Conservation (phyloP, 2,113 vertebrate genomes). For the Calypte anna region DNA sequence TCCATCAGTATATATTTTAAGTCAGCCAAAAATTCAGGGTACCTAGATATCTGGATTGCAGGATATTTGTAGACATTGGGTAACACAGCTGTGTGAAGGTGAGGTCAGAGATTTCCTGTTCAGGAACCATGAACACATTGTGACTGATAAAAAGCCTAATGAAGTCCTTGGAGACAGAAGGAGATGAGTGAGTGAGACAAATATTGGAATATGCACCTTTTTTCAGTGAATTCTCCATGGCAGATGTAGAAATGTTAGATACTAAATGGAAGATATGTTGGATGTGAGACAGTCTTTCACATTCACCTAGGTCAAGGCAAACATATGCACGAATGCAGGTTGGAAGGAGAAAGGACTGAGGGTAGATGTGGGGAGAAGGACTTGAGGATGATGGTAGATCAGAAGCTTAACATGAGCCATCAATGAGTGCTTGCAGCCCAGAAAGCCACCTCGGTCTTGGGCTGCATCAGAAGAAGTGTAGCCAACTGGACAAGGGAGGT, state of each 20-base stretch:
- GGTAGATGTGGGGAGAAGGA: too few relatives aligned
- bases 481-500: too few relatives aligned
- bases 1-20: not conserved
- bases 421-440: too few relatives aligned
- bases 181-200: not conserved
- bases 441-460: too few relatives aligned
- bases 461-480: too few relatives aligned
- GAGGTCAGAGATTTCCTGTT: not conserved
- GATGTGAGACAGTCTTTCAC: not conserved
- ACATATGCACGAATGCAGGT: too few relatives aligned
- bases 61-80: not conserved
- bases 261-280: not conserved
- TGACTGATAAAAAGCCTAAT: not conserved
- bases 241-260: not conserved
- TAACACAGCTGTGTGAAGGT: not conserved
- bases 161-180: not conserved
- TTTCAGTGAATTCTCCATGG: not conserved
- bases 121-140: not conserved
- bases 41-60: not conserved
- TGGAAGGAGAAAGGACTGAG: too few relatives aligned
- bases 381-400: too few relatives aligned
- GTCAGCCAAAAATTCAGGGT: not conserved
- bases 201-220: not conserved
- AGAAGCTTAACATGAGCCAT: too few relatives aligned
- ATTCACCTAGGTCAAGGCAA: too few relatives aligned